Evolutionary conservation across 1,140 invertebrate genomes (phyloP).

Genomic region (Probaryconus sp.): DNA sequence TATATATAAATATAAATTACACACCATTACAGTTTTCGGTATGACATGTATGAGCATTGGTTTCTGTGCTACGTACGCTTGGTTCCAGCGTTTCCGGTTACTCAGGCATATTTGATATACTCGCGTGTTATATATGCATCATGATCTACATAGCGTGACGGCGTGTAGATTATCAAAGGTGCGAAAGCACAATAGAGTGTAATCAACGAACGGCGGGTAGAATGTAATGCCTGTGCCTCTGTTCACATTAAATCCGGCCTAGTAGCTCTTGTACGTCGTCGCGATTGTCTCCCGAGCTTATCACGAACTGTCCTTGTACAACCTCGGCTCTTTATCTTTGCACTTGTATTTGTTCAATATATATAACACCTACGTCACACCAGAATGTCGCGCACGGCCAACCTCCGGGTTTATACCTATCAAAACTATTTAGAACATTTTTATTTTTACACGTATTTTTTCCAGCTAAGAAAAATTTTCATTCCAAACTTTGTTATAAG

Average conservation of each 20-base stretch:
- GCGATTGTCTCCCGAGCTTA: slow-evolving; percentile 71
- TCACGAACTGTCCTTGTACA: slow-evolving; percentile 63
- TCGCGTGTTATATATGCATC: slow-evolving; percentile 69
- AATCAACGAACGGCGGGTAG: slow-evolving; percentile 71
- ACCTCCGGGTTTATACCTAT: background rate
- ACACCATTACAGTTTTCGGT: slow-evolving; percentile 31
- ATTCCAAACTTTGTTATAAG: too few species aligned
- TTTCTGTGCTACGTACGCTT: slow-evolving; percentile 31
- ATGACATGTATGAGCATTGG: slow-evolving; percentile 23
- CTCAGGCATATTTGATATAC: slow-evolving; percentile 73
- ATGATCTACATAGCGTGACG: slow-evolving; percentile 62
- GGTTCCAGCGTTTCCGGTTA: slow-evolving; percentile 67
- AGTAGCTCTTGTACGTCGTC: slow-evolving; percentile 64
- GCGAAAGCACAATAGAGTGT: slow-evolving; percentile 73
- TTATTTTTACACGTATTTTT: too few species aligned
- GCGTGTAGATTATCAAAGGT: slow-evolving; percentile 73
- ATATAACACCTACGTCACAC: slow-evolving; percentile 51
- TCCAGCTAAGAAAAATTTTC: too few species aligned
- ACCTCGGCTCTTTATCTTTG: slow-evolving; percentile 58
- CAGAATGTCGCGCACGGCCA: slow-evolving; percentile 11
- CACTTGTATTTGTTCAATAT: slow-evolving; percentile 53
- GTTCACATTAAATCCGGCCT: slow-evolving; percentile 73
- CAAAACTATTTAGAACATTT: background rate
- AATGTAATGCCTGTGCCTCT: slow-evolving; percentile 60
- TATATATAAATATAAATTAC: slow-evolving; percentile 18